Conservation (phyloP, 2,888 invertebrate genomes). For the Augochlorella aurata region DNA sequence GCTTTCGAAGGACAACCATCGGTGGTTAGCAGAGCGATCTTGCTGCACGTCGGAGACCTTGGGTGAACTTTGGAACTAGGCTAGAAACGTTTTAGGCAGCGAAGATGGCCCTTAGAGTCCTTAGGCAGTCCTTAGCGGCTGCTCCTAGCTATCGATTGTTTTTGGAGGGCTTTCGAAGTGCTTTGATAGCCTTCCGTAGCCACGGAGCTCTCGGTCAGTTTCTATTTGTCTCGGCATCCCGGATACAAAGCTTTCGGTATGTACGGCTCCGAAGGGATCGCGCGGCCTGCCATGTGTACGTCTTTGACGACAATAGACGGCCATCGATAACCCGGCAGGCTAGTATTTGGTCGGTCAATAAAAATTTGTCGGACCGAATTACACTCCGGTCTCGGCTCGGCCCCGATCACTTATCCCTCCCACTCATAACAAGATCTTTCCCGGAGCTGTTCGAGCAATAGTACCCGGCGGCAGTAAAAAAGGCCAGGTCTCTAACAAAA, state of each 20-base stretch:
- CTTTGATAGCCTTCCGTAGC: not conserved
- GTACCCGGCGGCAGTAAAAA: constrained; percentile 52
- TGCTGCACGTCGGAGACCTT: not conserved
- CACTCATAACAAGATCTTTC: constrained; percentile 42
- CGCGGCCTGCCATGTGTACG: no score
- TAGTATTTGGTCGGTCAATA: constrained; percentile 9
- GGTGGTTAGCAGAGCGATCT: not conserved
- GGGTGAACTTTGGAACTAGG: not conserved
- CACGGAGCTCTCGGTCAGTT: not conserved
- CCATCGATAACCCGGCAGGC: constrained; percentile 24
- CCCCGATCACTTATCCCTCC: constrained; percentile 42
- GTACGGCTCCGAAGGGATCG: not conserved
- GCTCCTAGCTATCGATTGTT: not conserved
- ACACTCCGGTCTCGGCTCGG: constrained; percentile 20
- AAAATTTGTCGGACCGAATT: constrained; percentile 43
- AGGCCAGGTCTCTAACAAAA: constrained; percentile 56
- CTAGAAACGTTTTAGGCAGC: not conserved
- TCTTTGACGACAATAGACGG: not conserved
- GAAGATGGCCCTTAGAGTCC: not conserved
- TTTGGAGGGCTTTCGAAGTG: not conserved
- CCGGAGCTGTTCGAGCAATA: constrained; percentile 45
- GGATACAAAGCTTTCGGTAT: not conserved
- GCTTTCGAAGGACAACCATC: not conserved
- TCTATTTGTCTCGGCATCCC: not conserved
- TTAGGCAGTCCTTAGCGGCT: not conserved